Conservation (phyloP, 2,113 vertebrate genomes). For the Daboia siamensis region DNA sequence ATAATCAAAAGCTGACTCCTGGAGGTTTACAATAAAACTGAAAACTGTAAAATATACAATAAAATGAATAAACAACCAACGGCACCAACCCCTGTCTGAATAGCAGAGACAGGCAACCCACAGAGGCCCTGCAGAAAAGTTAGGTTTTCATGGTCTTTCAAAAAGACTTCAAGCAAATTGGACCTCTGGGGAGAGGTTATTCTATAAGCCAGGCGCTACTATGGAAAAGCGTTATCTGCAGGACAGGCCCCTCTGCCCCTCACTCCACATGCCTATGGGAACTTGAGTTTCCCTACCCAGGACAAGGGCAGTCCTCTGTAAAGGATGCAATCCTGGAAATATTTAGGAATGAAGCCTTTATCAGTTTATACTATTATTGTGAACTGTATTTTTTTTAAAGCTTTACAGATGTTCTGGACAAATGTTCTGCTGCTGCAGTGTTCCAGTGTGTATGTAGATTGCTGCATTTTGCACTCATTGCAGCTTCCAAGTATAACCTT, state of each 20-base stretch:
- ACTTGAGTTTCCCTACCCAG: background rate
- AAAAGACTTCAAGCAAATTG: background rate
- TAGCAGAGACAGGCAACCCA: background rate
- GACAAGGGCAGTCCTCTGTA: background rate
- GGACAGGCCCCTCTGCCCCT: background rate
- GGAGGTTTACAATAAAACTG: background rate
- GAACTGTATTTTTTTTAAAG: background rate
- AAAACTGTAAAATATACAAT: background rate
- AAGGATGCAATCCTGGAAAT: background rate
- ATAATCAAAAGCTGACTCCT: background rate
- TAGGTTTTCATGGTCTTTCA: background rate
- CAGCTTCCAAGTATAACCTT: background rate
- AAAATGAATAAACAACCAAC: background rate
- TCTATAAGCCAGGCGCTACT: background rate
- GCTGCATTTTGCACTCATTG: background rate
- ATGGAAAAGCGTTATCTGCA: background rate
- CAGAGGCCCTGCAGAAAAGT: background rate
- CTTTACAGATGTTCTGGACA: background rate
- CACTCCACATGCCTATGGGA: background rate
- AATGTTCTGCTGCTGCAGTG: background rate
- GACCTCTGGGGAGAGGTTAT: background rate
- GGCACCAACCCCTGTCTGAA: background rate
- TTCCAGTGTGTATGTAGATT: background rate
- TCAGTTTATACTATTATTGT: background rate
- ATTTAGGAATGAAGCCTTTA: background rate